A percentile compares a stretch with the other conserved stretches of the same genome.
These are phyloP conservation scores for Hypomesus transpacificus DNA, from an alignment of 2,113 vertebrate genomes.

Conservation along the genomic window DNA sequence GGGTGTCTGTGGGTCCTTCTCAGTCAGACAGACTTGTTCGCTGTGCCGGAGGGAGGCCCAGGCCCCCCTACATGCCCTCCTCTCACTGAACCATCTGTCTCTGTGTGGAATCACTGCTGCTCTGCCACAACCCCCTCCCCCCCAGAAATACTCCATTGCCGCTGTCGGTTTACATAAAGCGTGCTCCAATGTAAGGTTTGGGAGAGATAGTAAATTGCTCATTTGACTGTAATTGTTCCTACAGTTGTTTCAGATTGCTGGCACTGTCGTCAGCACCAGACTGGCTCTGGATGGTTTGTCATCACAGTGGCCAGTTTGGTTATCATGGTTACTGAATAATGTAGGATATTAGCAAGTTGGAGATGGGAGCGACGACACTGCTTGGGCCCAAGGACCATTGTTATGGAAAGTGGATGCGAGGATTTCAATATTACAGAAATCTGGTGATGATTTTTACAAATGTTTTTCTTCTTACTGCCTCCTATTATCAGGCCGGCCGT, in stretches of 20 bases:
- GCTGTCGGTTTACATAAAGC: neutral
- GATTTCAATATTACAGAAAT: neutral
- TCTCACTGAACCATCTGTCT: conserved; percentile 24
- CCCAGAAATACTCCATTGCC: neutral
- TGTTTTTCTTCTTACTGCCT: neutral
- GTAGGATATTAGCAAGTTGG: neutral
- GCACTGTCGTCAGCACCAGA: neutral
- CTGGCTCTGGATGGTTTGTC: neutral
- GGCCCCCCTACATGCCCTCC: neutral
- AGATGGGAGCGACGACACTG: neutral
- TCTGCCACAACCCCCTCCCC: neutral
- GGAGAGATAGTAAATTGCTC: too few species aligned
- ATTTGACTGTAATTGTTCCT: too few species aligned
- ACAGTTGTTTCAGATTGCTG: too few species aligned
- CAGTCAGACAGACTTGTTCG: neutral
- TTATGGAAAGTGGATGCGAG: neutral
- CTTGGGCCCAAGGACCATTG: neutral
- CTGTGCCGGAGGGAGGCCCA: neutral
- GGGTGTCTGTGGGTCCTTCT: too few species aligned
- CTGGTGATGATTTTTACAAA: neutral
- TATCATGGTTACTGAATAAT: neutral
- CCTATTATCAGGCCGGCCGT: too few species aligned
- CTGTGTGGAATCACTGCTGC: conserved; percentile 5
- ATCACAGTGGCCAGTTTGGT: neutral
- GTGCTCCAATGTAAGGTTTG: too few species aligned